Evolutionary conservation across 2,888 invertebrate genomes (phyloP).

Genomic region (Agrochola macilenta): DNA sequence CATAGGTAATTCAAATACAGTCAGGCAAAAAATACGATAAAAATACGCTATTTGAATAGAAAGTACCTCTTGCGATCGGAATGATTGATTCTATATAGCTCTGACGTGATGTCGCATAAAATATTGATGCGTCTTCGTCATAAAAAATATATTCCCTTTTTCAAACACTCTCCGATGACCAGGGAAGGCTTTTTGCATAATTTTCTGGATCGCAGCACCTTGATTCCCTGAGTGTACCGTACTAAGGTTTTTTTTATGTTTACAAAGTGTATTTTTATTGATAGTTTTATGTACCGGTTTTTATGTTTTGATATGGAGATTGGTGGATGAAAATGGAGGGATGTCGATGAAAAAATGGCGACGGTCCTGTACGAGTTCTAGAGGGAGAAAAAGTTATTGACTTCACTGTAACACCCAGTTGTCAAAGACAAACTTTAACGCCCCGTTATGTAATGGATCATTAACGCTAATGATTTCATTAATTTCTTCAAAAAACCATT

Average conservation of each 20-base stretch:
- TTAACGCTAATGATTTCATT: no score
- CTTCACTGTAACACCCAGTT: neutral
- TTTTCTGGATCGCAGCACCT: conserved; percentile 80
- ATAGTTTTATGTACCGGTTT: conserved; percentile 61
- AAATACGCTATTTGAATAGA: conserved; percentile 80
- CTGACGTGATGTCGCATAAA: conserved; percentile 74
- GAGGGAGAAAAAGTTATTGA: neutral
- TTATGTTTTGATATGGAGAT: conserved; percentile 56
- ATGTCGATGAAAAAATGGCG: neutral
- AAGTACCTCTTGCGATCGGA: conserved; percentile 74
- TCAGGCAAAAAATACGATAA: conserved; percentile 68
- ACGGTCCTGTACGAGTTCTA: neutral
- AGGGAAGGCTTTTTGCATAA: conserved; percentile 85
- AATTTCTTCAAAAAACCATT: no score
- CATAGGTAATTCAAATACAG: conserved; percentile 57
- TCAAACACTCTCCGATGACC: conserved; percentile 74
- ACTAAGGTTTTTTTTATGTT: conserved; percentile 49
- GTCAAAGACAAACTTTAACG: no score
- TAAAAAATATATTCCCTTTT: conserved; percentile 77
- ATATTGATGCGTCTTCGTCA: conserved; percentile 74
- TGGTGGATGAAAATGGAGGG: conserved; percentile 19
- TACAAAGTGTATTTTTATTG: conserved; percentile 59
- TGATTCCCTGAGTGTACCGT: conserved; percentile 78
- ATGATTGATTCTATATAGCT: conserved; percentile 77
- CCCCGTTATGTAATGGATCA: no score